These are phyloP conservation scores for Jaculus jaculus DNA, from an alignment of 2,113 vertebrate species.

Conservation along the genomic window DNA sequence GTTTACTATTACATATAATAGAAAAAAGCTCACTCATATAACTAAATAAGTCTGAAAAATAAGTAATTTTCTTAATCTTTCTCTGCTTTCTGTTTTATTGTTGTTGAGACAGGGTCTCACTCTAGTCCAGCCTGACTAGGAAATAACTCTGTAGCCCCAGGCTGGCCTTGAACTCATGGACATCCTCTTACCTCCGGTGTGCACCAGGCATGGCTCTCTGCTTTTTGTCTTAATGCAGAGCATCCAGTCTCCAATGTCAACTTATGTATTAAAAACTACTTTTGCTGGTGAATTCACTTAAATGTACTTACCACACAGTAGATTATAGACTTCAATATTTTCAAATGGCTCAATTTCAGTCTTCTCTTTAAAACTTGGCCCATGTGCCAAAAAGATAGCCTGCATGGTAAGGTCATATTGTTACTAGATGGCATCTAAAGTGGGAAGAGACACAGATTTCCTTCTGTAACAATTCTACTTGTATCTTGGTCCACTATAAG, in stretches of 20 bases:
- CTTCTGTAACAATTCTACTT: neutral
- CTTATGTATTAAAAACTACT: neutral
- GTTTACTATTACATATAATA: neutral
- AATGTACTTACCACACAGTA: conserved; percentile 94
- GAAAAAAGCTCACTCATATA: neutral
- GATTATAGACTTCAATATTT: conserved; percentile 97
- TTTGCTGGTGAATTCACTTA: neutral
- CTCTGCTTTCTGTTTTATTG: too few relatives aligned
- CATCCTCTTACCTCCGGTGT: neutral
- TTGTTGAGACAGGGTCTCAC: too few relatives aligned
- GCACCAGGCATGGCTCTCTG: too few relatives aligned
- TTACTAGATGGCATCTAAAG: neutral
- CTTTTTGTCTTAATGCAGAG: neutral
- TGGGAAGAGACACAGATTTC: neutral
- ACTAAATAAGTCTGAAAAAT: neutral
- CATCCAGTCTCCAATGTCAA: neutral
- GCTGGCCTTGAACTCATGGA: too few relatives aligned
- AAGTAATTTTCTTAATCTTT: neutral
- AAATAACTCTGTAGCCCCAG: too few relatives aligned
- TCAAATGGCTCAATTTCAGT: conserved; percentile 92
- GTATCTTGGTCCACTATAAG: neutral
- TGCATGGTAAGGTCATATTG: conserved; percentile 66
- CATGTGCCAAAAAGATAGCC: conserved; percentile 94
- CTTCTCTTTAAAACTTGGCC: conserved; percentile 90
- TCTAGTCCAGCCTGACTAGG: too few relatives aligned